Evolutionary conservation across 2,113 vertebrate genomes (phyloP).

Genomic region (Nipponia nippon): DNA sequence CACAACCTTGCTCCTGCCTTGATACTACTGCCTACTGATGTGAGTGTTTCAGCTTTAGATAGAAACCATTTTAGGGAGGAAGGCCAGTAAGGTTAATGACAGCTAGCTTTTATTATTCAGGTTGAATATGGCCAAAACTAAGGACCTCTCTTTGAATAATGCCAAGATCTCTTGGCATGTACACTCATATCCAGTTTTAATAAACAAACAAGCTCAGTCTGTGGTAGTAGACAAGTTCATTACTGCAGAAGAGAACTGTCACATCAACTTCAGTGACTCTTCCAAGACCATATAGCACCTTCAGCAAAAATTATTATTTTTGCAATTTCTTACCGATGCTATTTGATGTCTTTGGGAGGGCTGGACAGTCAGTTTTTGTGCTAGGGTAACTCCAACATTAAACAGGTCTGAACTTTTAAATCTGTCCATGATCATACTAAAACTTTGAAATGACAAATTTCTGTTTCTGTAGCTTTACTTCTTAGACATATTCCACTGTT

Average conservation of each 20-base stretch:
- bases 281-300: not conserved
- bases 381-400: not conserved
- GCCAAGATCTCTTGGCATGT: not conserved
- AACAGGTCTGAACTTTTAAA: not conserved
- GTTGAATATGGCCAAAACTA: not conserved
- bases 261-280: fast-evolving
- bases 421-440: not conserved
- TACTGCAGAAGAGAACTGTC: not conserved
- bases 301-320: not conserved
- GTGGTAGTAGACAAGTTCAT: not conserved
- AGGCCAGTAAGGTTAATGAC: not conserved
- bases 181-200: not conserved
- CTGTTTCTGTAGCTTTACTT: not conserved
- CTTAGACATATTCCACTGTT: not conserved
- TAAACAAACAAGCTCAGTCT: not conserved
- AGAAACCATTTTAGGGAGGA: not conserved
- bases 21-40: not conserved
- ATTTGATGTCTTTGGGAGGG: not conserved
- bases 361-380: not conserved
- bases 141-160: not conserved
- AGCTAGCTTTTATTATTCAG: not conserved
- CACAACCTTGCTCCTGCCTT: conserved; percentile 27
- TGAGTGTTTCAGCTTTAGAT: not conserved
- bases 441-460: not conserved
- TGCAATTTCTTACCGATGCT: not conserved